Evolutionary conservation across 2,888 invertebrate genomes (phyloP), one percentile per base, ranked within the genome.

Genomic region (Brachycybe producta): DNA sequence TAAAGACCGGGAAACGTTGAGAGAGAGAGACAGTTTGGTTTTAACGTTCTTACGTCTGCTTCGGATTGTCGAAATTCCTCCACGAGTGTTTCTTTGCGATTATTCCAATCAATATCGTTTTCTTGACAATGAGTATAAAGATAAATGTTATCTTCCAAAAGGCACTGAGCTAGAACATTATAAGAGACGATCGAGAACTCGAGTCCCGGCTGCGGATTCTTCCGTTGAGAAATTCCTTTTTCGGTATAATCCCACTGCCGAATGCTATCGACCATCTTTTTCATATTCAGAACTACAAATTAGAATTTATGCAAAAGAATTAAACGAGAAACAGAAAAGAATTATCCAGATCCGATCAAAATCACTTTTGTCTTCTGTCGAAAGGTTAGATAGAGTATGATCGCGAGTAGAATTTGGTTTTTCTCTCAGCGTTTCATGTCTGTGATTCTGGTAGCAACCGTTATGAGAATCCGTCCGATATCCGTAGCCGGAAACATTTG

Each of bases 161-260:
- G 71, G 59, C 79, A 76, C 67, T 92, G 92, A 0, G 91, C 82
- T 51, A 94, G 69, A 26, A 94, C 80, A 66, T 95, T 94, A 67
- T 90, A 94, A 0, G 83, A 83, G 65, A 90, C 71, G 26, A 91
- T 66, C 54, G 75, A 78, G 60, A 88, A 79, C 45, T 64, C 62
- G 48, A 65, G 45, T 8, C 54, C 52, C n/a, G 41, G 15, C 5
- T 44, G n/a, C 11, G 32, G 19, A 11, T 28, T n/a, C 2, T n/a
- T 23, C n/a, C 11, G 7, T n/a, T 40, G 38, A 15, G n/a, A 8
- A 11, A 11, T 34, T 3, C 52, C 52, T 11, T 28, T 35, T 15
- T 42, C 26, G n/a, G 52, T 51, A 11, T 35, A 52, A n/a, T 53
- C 45, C 53, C 49, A 52, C 24, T 35, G 17, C 19, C 50, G 39